Evolutionary conservation across 1,140 invertebrate genomes (phyloP).

Genomic region (Psix sp.): DNA sequence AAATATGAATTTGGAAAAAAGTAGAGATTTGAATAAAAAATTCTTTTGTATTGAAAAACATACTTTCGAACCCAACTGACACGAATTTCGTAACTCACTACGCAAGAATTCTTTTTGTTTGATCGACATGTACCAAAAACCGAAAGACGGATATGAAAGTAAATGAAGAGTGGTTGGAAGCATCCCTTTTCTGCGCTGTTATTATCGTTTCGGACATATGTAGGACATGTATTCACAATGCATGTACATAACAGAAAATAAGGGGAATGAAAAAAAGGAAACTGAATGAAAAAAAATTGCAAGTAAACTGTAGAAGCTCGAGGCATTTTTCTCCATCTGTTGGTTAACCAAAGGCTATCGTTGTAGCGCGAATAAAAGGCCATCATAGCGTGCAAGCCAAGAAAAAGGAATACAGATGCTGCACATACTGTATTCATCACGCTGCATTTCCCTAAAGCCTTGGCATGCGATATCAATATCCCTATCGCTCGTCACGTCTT

Average conservation of each 20-base stretch:
- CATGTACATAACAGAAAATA: conserved; percentile 16
- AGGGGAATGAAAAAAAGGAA: conserved; percentile 40
- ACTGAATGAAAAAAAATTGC: conserved; percentile 63
- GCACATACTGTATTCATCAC: conserved; percentile 36
- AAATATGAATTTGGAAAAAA: no score
- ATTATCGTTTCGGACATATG: conserved; percentile 75
- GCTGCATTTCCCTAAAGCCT: conserved; percentile 46
- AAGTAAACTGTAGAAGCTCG: conserved; percentile 63
- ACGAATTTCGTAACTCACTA: conserved; percentile 23
- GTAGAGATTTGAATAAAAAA: background rate
- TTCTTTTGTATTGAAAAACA: background rate
- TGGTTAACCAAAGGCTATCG: conserved; percentile 61
- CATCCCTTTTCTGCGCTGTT: conserved; percentile 66
- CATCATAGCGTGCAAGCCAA: conserved; percentile 48
- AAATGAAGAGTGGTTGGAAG: conserved; percentile 64
- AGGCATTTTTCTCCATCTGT: conserved; percentile 73
- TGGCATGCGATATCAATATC: conserved; percentile 62
- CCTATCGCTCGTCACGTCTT: conserved; percentile 55
- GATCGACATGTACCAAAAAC: conserved; percentile 52
- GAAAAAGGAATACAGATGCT: conserved; percentile 51
- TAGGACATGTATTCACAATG: conserved; percentile 70
- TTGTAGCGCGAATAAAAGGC: conserved; percentile 53
- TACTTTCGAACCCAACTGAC: conserved; percentile 22
- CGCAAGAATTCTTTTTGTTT: conserved; percentile 13
- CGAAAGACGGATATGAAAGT: conserved; percentile 53